Evolutionary conservation across 2,113 vertebrate genomes (phyloP), one percentile per base, ranked within the genome.

Genomic region (Takifugu bimaculatus): DNA sequence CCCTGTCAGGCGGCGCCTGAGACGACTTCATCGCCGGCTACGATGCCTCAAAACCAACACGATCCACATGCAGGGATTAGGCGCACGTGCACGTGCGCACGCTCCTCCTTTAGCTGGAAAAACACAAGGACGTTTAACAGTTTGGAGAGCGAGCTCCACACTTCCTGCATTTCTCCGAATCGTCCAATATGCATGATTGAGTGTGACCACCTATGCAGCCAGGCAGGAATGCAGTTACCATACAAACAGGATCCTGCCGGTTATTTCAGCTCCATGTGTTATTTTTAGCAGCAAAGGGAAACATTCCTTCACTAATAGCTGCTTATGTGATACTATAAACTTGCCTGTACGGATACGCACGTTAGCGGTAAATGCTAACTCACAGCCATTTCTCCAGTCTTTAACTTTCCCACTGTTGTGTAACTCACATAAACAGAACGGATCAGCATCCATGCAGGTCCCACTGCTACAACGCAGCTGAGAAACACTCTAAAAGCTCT

Each of bases 241-340:
- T 26, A 49, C 65, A 80, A 81, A 84, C 68, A 57, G 75, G 74
- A 84, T 78, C 78, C 68, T 10, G 2, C 13, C 1, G 1, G 68
- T 70, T 64, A 58, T 82, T 81, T 77, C 61, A 63, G 74, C 62
- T 53, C 68, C 75, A 68, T 65, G 74, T 65, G 70, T 80, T 81
- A 70, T 81, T 83, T 78, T 80, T 64, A 62, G 68, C 43, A 4
- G 26, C 28, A 60, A 83, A 80, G 75, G 62, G 64, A 26, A 32
- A 68, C 85, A 70, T 43, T 77, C 73, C 73, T 61, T 73, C 57
- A 57, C 59, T 11, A 60, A 70, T 72, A 57, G 66, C 69, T 25
- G 61, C 55, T 69, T 53, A 74, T 67, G 78, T 66, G 76, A 77
- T 72, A 48, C 68, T 51, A 72, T 10, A 0, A 14, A 42, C 43